Conservation (phyloP, 2,113 vertebrate species). For the Thryonomys swinderianus region DNA sequence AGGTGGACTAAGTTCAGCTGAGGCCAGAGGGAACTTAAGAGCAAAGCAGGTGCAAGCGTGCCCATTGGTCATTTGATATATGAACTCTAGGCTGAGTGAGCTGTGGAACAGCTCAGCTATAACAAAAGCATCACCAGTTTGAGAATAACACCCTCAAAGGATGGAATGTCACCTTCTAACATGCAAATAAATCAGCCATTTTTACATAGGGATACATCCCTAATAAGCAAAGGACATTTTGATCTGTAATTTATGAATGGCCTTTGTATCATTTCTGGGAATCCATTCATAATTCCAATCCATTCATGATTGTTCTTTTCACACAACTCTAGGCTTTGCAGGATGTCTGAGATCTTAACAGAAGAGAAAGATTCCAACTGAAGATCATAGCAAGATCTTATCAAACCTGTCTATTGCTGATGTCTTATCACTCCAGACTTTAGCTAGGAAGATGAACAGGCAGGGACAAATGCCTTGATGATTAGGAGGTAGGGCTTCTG, state of each 20-base stretch:
- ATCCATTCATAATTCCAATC: neutral
- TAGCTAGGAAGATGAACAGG: neutral
- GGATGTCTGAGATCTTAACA: neutral
- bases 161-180: neutral
- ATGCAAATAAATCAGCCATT: neutral
- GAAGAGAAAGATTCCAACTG: neutral
- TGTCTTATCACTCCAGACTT: neutral
- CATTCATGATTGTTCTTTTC: neutral
- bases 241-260: neutral
- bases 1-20: neutral
- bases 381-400: neutral
- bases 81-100: neutral
- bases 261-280: neutral
- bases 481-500: neutral
- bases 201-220: neutral
- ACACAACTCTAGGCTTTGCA: neutral
- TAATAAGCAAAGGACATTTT: neutral
- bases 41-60: neutral
- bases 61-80: neutral
- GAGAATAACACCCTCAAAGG: neutral
- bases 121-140: neutral
- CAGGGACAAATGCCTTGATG: neutral
- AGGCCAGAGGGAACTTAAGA: neutral
- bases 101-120: neutral
- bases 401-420: neutral